These are phyloP conservation scores for Hemistola chrysoprasaria DNA, from an alignment of 2,888 invertebrate genomes.

Conservation along the genomic window DNA sequence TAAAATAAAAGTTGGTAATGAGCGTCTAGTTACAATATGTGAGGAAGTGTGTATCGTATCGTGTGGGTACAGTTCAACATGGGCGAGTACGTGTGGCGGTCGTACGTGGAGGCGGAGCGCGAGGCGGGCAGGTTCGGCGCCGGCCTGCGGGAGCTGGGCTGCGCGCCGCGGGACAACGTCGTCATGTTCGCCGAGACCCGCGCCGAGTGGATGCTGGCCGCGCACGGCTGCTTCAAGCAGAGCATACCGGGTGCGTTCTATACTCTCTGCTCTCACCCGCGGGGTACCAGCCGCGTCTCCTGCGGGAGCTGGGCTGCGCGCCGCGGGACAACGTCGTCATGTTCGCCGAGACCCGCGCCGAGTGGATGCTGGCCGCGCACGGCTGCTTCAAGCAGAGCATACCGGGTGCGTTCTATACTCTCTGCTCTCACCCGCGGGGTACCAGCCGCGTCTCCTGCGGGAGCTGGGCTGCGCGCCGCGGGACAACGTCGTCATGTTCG, in stretches of 20 bases:
- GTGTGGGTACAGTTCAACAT: conserved; percentile 88
- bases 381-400: conserved; percentile 97
- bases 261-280: too few species aligned
- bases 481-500: conserved; percentile 94
- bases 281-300: too few species aligned
- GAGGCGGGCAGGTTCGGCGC: conserved; percentile 90
- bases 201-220: conserved; percentile 98
- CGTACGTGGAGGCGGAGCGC: conserved; percentile 89
- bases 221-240: conserved; percentile 97
- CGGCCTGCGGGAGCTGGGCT: conserved; percentile 91
- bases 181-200: conserved; percentile 98
- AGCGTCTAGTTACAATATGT: too few species aligned
- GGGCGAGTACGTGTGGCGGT: conserved; percentile 96
- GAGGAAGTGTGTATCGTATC: too few species aligned
- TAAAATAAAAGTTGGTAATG: too few species aligned
- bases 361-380: conserved; percentile 98
- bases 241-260: conserved; percentile 90
- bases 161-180: conserved; percentile 87
- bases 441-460: too few species aligned
- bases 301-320: conserved; percentile 89
- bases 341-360: conserved; percentile 98
- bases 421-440: too few species aligned
- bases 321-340: conserved; percentile 91
- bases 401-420: conserved; percentile 87
- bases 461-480: conserved; percentile 88